These are phyloP conservation scores for Epirrhoe tristata DNA, from an alignment of 2,888 invertebrate species.

Conservation along the genomic window DNA sequence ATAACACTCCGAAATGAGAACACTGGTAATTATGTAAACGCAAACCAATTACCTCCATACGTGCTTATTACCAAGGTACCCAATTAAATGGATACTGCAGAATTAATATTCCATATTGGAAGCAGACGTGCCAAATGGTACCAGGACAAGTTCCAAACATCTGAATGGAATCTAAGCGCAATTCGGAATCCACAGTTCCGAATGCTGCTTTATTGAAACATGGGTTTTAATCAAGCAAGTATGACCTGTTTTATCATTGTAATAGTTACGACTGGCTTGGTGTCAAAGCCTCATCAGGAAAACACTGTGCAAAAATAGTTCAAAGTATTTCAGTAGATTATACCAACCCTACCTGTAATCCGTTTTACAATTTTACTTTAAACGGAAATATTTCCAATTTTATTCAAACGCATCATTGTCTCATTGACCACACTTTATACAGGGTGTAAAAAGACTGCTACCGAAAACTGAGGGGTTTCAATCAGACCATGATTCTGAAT, in stretches of 20 bases:
- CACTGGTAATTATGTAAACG: constrained; percentile 35
- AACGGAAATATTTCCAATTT: too few species aligned
- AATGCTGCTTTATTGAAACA: not conserved
- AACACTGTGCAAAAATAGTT: too few species aligned
- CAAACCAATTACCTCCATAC: constrained; percentile 18
- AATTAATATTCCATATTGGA: constrained; percentile 20
- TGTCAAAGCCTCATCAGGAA: too few species aligned
- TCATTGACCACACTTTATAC: too few species aligned
- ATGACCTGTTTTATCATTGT: not conserved
- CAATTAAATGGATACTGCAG: constrained; percentile 10
- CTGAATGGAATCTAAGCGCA: constrained; percentile 27
- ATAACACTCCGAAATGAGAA: constrained; percentile 12
- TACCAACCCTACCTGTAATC: too few species aligned
- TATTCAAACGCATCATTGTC: too few species aligned
- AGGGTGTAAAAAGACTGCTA: too few species aligned
- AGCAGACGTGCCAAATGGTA: constrained; percentile 3
- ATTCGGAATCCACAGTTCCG: constrained; percentile 14
- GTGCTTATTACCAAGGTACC: constrained; percentile 33
- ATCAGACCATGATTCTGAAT: too few species aligned
- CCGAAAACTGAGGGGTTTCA: too few species aligned
- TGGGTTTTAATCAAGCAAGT: not conserved
- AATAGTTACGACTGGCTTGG: too few species aligned
- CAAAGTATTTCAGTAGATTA: too few species aligned
- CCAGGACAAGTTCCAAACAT: constrained; percentile 17
- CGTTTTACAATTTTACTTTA: too few species aligned